These are phyloP conservation scores for Diabrotica undecimpunctata DNA, from an alignment of 1,140 invertebrate species.

Conservation along the genomic window DNA sequence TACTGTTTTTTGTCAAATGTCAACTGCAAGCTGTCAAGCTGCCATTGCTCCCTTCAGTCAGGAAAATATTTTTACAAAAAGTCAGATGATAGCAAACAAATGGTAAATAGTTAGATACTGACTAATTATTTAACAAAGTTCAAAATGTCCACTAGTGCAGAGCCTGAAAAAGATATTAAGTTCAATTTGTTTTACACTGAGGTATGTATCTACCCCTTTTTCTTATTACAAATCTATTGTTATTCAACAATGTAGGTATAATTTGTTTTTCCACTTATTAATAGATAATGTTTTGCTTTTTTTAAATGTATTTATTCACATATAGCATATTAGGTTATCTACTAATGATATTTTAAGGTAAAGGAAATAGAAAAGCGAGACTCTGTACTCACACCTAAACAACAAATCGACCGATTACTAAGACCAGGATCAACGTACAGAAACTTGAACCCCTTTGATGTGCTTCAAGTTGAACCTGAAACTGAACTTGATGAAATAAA, in stretches of 20 bases:
- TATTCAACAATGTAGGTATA: conserved; percentile 17
- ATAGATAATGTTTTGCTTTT: not conserved
- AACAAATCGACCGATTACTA: conserved; percentile 91
- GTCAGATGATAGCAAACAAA: no score
- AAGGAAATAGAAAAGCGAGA: conserved; percentile 94
- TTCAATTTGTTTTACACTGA: conserved; percentile 67
- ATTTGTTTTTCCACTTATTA: conserved; percentile 7
- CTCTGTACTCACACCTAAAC: conserved; percentile 85
- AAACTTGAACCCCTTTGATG: conserved; percentile 95
- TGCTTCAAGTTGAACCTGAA: conserved; percentile 91
- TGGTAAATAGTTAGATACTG: no score
- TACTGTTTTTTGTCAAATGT: conserved; percentile 1
- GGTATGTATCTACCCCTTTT: conserved; percentile 46
- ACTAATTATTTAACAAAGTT: no score
- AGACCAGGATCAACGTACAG: conserved; percentile 93
- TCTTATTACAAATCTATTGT: not conserved
- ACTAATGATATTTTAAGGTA: conserved; percentile 61
- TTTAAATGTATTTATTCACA: conserved; percentile 14
- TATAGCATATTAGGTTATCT: no score
- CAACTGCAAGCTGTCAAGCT: not conserved
- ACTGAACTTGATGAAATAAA: conserved; percentile 87
- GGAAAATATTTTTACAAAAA: no score
- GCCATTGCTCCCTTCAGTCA: no score
- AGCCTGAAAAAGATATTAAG: conserved; percentile 48
- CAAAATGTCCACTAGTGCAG: not conserved